A percentile compares a stretch with the other conserved stretches of the same genome.
These are phyloP conservation scores for Loriculus beryllinus DNA, from an alignment of 2,797 vertebrate genomes.

Conservation along the genomic window DNA sequence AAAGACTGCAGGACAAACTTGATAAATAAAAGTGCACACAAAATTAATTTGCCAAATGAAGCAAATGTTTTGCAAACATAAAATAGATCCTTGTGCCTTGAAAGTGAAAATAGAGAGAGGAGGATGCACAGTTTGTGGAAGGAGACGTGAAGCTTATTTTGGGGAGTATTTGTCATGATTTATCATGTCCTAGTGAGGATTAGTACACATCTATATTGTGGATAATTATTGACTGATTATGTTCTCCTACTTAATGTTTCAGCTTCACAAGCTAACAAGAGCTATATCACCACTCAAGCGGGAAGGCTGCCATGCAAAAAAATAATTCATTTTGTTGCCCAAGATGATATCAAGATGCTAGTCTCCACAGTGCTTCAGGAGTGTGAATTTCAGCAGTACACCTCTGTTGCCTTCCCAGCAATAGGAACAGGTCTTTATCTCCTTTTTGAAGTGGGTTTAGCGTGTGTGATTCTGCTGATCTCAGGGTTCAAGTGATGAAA, in stretches of 20 bases:
- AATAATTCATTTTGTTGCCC: slow-evolving; percentile 81
- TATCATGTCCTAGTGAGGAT: neutral
- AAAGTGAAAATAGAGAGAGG: neutral
- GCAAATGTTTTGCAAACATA: neutral
- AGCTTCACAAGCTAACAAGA: neutral
- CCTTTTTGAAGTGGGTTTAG: neutral
- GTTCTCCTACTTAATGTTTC: neutral
- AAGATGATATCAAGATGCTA: slow-evolving; percentile 59
- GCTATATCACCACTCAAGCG: slow-evolving; percentile 76
- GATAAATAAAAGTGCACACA: neutral
- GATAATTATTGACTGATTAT: neutral
- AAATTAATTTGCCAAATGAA: neutral
- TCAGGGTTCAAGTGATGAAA: neutral
- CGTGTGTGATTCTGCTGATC: neutral
- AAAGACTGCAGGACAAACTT: neutral
- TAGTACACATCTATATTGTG: neutral
- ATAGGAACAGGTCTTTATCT: slow-evolving; percentile 87
- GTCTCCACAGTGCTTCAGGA: slow-evolving; percentile 76
- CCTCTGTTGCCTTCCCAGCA: slow-evolving; percentile 84
- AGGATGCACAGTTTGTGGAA: neutral
- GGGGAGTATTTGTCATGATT: neutral
- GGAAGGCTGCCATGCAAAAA: slow-evolving; percentile 79
- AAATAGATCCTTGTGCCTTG: neutral
- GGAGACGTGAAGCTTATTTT: neutral
- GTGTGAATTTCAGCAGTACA: slow-evolving; percentile 73